These are phyloP conservation scores for Sinosuthora webbiana DNA, from an alignment of 2,113 vertebrate species.

Conservation along the genomic window DNA sequence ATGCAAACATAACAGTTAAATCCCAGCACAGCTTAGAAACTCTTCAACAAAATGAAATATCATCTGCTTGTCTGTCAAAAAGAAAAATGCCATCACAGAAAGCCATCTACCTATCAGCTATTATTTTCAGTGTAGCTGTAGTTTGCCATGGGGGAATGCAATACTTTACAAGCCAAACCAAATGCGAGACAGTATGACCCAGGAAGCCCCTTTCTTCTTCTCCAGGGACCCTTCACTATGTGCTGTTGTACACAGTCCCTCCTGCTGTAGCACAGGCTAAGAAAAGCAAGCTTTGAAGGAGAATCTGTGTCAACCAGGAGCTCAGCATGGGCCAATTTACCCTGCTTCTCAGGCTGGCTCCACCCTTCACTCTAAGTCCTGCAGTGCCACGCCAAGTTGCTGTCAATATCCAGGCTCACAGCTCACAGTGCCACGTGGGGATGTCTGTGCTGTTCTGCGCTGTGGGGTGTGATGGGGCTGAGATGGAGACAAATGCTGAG, in stretches of 20 bases:
- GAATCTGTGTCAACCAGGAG: background rate
- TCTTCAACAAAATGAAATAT: slow-evolving; percentile 35
- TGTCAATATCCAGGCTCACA: background rate
- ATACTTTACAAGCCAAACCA: slow-evolving; percentile 12
- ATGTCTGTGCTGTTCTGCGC: background rate
- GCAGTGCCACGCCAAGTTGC: background rate
- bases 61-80: slow-evolving; percentile 37
- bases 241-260: background rate
- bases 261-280: background rate
- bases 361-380: background rate
- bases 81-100: slow-evolving; percentile 25
- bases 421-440: background rate
- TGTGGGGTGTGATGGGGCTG: accelerated
- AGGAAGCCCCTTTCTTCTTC: background rate
- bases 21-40: background rate
- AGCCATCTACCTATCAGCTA: background rate
- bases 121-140: background rate
- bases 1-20: slow-evolving; percentile 14
- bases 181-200: background rate
- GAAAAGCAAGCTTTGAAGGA: background rate
- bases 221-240: background rate
- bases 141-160: background rate
- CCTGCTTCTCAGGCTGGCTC: background rate
- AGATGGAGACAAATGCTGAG: accelerated
- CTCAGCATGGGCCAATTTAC: background rate